Base-by-base conservation (phyloP, 35 echinoderm and acorn worm species). In the Patiria miniata region DNA sequence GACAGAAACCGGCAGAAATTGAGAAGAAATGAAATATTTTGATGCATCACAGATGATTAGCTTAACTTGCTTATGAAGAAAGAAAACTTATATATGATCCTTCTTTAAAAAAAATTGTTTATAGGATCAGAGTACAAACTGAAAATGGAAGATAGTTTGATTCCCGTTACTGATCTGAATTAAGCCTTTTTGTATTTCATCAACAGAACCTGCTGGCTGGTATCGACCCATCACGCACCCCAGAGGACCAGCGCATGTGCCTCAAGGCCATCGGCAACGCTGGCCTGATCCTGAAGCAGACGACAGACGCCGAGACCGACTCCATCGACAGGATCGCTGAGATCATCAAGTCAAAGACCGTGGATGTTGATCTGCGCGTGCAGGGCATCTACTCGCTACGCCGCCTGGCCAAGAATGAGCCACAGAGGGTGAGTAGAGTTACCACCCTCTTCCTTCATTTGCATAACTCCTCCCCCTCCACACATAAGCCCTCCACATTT, bases 211-310 rank as follows among this genome's bases (percentile, higher is more conserved):
- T 91, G 0, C 40, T 86, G 51, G 60, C 79, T 76, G 90, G 90
- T 16, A 92, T 61, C 16, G 52, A 81, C 37, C 21, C 56, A 32
- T 36, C 7, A 12, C 9, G 47, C 34, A 9, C 90, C 14, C 1
- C 68, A 42, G 86, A 79, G 15, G 78, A 87, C 39, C 37, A 77
- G 33, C 52, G 30, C 16, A 78, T 84, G 39, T 92, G 38, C 79
- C 77, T 87, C 39, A 92, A 87, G 78, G 90, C 90, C 78, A 42
- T 92, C 14, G 90, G 90, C 30, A 92, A 92, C 23, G 38, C 84
- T 9, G 90, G 83, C n/a, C 53, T 87, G 17, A 10, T 19, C 54
- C 34, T 60, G 28, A 40, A 84, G 54, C 57, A 65, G 53, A 60
- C 52, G 5, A 54, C 29, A 14, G 53, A 39, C 17, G 44, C 51